Conservation (phyloP, 2,797 vertebrate genomes). For the Scyliorhinus canicula region DNA sequence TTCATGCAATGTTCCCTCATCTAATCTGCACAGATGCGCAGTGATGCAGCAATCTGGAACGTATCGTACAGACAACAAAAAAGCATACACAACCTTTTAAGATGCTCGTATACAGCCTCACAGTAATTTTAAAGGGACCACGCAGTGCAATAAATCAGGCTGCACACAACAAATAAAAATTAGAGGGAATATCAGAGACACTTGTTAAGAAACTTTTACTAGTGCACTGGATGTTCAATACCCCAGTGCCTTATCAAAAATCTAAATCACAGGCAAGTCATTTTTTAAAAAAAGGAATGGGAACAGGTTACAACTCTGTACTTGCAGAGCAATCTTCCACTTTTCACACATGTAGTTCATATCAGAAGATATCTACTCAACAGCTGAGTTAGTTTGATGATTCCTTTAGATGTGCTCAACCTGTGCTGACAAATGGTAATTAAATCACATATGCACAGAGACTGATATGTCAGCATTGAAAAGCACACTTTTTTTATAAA, state of each 20-base stretch:
- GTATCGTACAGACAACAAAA: no score
- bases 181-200: neutral
- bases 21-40: no score
- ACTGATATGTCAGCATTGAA: neutral
- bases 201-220: neutral
- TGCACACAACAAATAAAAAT: no score
- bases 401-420: neutral
- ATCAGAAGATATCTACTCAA: neutral
- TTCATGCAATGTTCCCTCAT: no score
- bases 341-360: neutral
- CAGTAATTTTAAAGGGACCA: no score
- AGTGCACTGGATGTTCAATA: neutral
- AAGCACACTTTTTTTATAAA: neutral
- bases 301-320: neutral
- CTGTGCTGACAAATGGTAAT: slow-evolving; percentile 26
- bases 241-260: neutral
- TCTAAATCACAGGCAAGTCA: neutral
- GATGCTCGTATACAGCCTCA: no score
- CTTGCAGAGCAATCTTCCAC: neutral
- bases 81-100: no score
- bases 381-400: neutral
- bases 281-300: neutral
- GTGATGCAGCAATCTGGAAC: no score
- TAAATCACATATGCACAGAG: neutral
- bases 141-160: no score